phyloP scores from a whole-genome alignment of 2,888 invertebrate species.

The Drosophila picticornis region DNA sequence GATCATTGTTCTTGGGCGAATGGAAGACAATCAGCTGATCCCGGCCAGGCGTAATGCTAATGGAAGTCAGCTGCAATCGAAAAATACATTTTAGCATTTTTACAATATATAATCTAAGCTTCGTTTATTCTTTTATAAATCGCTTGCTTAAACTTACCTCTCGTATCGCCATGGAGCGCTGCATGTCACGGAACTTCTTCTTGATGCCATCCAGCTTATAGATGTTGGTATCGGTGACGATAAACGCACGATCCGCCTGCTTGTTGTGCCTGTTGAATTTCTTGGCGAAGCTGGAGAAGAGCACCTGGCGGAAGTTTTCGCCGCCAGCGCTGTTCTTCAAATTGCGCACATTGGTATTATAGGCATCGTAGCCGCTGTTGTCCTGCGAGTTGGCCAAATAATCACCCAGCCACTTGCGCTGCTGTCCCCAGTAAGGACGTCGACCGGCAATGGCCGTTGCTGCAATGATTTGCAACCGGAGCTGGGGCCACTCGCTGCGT shows the following conservation, averaged over 20 bases:
- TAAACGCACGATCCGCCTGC: conserved; percentile 94
- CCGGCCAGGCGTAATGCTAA: conserved; percentile 93
- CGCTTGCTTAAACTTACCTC: conserved; percentile 86
- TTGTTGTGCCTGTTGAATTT: conserved; percentile 88
- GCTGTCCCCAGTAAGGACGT: conserved; percentile 89
- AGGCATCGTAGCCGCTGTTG: conserved; percentile 89
- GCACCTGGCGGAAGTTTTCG: conserved; percentile 88
- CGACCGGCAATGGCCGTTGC: conserved; percentile 89
- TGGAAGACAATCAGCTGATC: conserved; percentile 96
- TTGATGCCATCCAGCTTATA: conserved; percentile 92
- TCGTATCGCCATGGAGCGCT: conserved; percentile 92
- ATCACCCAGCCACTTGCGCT: conserved; percentile 93
- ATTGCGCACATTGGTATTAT: conserved; percentile 89
- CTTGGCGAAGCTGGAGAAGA: conserved; percentile 85
- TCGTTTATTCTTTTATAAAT: not conserved
- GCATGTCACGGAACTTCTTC: conserved; percentile 94
- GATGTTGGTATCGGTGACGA: conserved; percentile 93
- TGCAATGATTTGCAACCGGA: conserved; percentile 92
- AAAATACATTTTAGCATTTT: not conserved
- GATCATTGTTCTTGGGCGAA: conserved; percentile 94
- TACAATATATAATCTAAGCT: not conserved
- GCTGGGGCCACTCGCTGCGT: conserved; percentile 93
- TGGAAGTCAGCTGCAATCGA: conserved; percentile 89
- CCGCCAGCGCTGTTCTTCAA: conserved; percentile 86
- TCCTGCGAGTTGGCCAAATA: conserved; percentile 90